Conservation (phyloP, 1,140 invertebrate genomes). For the Melipona quadrifasciata region DNA sequence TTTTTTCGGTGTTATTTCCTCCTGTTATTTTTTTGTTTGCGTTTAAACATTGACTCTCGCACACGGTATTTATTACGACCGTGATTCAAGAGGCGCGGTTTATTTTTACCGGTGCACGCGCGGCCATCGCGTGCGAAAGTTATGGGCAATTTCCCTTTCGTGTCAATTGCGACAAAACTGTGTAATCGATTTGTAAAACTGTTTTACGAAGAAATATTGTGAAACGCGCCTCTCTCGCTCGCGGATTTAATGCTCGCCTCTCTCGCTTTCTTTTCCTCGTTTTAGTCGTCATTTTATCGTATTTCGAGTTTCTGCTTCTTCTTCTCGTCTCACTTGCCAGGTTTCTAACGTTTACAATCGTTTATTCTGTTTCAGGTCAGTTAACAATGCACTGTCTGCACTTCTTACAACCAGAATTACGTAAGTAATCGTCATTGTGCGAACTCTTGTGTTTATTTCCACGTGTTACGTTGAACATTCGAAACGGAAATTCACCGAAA, state of each 20-base stretch:
- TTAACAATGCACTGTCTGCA: neutral
- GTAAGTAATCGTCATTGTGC: neutral
- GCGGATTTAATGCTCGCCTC: neutral
- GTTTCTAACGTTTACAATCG: neutral
- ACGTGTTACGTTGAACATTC: neutral
- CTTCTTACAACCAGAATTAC: too few relatives aligned
- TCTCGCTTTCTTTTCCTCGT: neutral
- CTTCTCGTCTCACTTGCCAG: neutral
- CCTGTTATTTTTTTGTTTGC: neutral
- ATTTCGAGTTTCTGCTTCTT: neutral
- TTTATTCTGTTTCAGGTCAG: slow-evolving; percentile 1
- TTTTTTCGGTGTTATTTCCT: neutral
- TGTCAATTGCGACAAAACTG: slow-evolving; percentile 29
- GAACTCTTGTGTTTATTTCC: neutral
- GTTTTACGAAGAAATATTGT: slow-evolving; percentile 15
- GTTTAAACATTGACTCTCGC: neutral
- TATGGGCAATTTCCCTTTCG: slow-evolving; percentile 36
- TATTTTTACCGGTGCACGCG: neutral
- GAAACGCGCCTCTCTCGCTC: neutral
- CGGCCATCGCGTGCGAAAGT: neutral
- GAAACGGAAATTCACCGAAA: neutral
- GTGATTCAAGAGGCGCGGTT: slow-evolving; percentile 7
- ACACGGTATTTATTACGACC: neutral
- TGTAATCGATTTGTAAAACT: slow-evolving; percentile 26
- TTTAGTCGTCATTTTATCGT: neutral